A percentile compares a stretch with the other conserved stretches of the same genome.
These are phyloP conservation scores for Uria lomvia DNA, from an alignment of 2,113 vertebrate species.

Conservation along the genomic window DNA sequence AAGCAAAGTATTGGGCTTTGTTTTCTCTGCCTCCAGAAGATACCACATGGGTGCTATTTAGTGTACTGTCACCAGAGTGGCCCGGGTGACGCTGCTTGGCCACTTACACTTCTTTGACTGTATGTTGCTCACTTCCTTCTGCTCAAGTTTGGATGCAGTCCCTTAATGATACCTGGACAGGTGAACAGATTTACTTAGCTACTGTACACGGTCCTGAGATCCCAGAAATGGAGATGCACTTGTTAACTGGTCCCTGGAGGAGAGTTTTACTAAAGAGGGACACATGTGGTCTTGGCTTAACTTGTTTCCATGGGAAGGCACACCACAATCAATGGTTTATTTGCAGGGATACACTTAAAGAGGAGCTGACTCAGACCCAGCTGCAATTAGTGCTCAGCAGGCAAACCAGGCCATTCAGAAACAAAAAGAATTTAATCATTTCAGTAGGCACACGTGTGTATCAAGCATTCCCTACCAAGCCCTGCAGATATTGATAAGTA, in stretches of 20 bases:
- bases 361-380: constrained; percentile 1
- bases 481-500: fast-evolving
- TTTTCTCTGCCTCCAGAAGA: not conserved
- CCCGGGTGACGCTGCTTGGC: not conserved
- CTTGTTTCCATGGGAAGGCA: constrained; percentile 7
- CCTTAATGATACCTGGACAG: not conserved
- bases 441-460: not conserved
- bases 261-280: not conserved
- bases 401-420: not conserved
- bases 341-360: not conserved
- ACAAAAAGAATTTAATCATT: not conserved
- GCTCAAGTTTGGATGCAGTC: not conserved
- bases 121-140: not conserved
- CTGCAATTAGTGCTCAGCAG: not conserved
- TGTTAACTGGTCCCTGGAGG: not conserved
- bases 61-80: not conserved
- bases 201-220: not conserved
- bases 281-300: not conserved
- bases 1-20: not conserved
- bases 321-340: not conserved
- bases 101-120: not conserved
- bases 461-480: not conserved
- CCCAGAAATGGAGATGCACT: not conserved
- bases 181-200: not conserved
- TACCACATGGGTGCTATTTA: not conserved